Evolutionary conservation across 2,797 vertebrate species (phyloP).

Genomic region (Nannoperca obscura): DNA sequence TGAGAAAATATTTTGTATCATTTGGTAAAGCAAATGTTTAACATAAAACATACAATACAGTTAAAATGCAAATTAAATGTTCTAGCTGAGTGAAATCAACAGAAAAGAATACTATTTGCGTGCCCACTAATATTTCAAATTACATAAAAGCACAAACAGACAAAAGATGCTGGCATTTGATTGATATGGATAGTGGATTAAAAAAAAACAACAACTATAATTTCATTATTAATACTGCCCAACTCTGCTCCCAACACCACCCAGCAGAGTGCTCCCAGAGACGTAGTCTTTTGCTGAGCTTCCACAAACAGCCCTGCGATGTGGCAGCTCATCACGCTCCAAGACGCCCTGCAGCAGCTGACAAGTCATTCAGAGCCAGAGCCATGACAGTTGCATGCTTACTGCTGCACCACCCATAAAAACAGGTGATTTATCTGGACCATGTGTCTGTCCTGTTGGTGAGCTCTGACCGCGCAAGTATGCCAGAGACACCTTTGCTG

Average conservation of each 20-base stretch:
- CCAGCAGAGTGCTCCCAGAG: conserved; percentile 15
- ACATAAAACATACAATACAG: background rate
- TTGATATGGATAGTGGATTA: background rate
- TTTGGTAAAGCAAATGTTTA: background rate
- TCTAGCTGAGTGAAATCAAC: background rate
- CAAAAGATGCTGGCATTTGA: background rate
- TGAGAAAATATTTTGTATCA: background rate
- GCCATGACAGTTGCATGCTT: conserved; percentile 65
- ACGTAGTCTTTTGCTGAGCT: conserved; percentile 52
- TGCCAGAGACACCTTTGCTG: conserved; percentile 63
- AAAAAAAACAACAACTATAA: conserved; percentile 1
- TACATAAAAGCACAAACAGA: background rate
- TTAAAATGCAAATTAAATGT: background rate
- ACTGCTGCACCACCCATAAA: conserved; percentile 70
- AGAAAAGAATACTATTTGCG: background rate
- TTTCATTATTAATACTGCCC: background rate
- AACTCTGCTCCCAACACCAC: background rate
- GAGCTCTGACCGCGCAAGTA: conserved; percentile 72
- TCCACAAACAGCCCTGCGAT: conserved; percentile 56
- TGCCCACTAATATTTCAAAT: background rate
- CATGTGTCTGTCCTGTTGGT: conserved; percentile 66
- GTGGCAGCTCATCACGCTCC: conserved; percentile 58
- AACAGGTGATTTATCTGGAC: conserved; percentile 77
- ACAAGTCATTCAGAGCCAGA: conserved; percentile 55
- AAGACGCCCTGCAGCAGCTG: conserved; percentile 78